Conservation (phyloP, 2,113 vertebrate species). For the Percina caprodes region DNA sequence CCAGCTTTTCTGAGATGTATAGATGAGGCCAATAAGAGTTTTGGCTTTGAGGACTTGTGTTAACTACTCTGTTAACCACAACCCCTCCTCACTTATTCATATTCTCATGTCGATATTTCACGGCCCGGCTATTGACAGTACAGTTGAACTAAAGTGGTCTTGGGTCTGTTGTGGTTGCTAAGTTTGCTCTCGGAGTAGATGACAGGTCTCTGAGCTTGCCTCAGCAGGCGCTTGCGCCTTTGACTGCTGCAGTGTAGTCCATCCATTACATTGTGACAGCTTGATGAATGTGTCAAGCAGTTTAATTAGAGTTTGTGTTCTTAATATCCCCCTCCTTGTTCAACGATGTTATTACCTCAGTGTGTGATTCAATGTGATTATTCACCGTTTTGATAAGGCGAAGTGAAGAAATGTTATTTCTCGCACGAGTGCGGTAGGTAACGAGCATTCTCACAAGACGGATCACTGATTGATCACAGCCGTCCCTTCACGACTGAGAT, state of each 20-base stretch:
- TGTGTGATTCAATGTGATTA: slow-evolving; percentile 28
- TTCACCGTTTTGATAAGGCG: slow-evolving; percentile 48
- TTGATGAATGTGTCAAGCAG: slow-evolving; percentile 47
- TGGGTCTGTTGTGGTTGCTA: neutral
- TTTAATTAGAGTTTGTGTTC: slow-evolving; percentile 63
- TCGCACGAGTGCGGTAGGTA: slow-evolving; percentile 9
- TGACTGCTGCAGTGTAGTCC: slow-evolving; percentile 18
- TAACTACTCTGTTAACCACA: slow-evolving; percentile 5
- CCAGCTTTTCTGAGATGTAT: neutral
- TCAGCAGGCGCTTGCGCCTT: slow-evolving; percentile 6
- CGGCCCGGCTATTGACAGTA: neutral
- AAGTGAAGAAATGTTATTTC: slow-evolving; percentile 51
- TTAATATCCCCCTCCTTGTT: slow-evolving; percentile 33
- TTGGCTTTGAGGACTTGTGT: neutral
- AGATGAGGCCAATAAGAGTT: neutral
- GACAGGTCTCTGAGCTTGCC: slow-evolving; percentile 35
- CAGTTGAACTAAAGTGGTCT: slow-evolving; percentile 30
- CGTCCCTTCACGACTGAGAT: slow-evolving; percentile 43
- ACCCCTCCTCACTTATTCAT: neutral
- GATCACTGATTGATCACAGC: slow-evolving; percentile 50
- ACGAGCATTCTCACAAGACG: slow-evolving; percentile 34
- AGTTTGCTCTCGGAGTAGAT: slow-evolving; percentile 1
- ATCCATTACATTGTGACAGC: slow-evolving; percentile 43
- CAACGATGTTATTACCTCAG: slow-evolving; percentile 40
- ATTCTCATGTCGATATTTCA: slow-evolving; percentile 19